Conservation (phyloP, 2,113 vertebrate genomes). For the Coptodon rendalli region DNA sequence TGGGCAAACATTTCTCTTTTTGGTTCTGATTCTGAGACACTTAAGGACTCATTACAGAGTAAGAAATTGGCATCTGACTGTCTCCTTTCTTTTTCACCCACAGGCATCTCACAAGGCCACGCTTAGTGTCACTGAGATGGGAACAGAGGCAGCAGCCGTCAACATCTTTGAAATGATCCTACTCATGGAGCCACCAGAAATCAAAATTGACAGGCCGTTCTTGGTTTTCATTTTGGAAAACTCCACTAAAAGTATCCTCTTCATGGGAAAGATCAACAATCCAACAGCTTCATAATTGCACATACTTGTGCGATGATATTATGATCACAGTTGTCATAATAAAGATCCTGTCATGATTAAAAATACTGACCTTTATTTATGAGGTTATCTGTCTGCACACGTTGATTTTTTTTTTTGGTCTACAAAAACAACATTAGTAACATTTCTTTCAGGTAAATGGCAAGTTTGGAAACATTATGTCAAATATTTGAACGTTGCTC, state of each 20-base stretch:
- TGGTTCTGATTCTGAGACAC: neutral
- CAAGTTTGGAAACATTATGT: neutral
- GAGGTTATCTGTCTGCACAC: neutral
- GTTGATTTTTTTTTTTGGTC: neutral
- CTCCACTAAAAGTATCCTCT: conserved; percentile 70
- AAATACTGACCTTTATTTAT: neutral
- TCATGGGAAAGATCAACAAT: conserved; percentile 75
- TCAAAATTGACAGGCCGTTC: conserved; percentile 71
- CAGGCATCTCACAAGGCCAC: conserved; percentile 73
- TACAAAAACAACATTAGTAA: too few species aligned
- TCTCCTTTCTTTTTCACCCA: neutral
- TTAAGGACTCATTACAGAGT: neutral
- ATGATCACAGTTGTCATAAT: neutral
- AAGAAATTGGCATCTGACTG: neutral
- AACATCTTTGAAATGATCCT: neutral
- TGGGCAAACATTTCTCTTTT: neutral
- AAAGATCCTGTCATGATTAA: neutral
- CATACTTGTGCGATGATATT: neutral
- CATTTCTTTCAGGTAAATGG: neutral
- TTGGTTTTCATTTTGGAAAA: conserved; percentile 67
- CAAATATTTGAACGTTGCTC: too few species aligned
- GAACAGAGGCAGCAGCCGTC: conserved; percentile 45
- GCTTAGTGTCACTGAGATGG: conserved; percentile 73
- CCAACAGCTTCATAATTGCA: conserved; percentile 15
- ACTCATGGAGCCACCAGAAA: neutral